phyloP scores from a whole-genome alignment of 2,113 vertebrate species.

The Bucco capensis region DNA sequence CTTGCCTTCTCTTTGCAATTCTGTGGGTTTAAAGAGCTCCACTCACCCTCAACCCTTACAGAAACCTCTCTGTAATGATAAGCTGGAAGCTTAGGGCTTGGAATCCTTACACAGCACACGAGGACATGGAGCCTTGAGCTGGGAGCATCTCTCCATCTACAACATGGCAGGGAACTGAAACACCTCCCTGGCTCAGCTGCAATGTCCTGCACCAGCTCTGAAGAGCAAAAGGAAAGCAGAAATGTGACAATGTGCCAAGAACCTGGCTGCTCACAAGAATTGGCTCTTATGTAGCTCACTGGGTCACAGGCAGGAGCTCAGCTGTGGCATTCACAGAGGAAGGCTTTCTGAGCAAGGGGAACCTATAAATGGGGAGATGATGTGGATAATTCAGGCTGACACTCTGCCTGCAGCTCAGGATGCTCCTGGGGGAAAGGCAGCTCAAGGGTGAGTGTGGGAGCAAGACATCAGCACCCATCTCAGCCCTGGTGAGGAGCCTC shows the following conservation, averaged over 20 bases:
- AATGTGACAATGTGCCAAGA: neutral
- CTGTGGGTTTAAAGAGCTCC: too few relatives aligned
- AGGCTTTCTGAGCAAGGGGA: neutral
- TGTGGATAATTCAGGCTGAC: neutral
- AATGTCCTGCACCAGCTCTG: neutral
- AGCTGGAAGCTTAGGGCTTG: too few relatives aligned
- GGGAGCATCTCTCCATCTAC: neutral
- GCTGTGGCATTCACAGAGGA: neutral
- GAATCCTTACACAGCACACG: too few relatives aligned
- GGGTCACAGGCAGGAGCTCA: neutral
- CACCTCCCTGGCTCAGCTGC: neutral
- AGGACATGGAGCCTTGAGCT: neutral
- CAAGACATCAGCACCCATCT: neutral
- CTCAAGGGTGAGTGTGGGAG: neutral
- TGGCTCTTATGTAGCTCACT: rapidly evolving
- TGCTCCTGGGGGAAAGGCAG: neutral
- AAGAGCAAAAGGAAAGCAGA: neutral
- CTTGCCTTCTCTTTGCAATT: neutral
- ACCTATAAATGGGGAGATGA: too few relatives aligned
- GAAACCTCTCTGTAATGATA: neutral
- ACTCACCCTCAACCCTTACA: neutral
- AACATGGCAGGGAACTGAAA: neutral
- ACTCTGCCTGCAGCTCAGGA: rapidly evolving
- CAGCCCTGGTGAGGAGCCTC: neutral
- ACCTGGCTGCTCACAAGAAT: neutral